Evolutionary conservation across 2,797 vertebrate genomes (phyloP).

Genomic region (Scarus forsteni): DNA sequence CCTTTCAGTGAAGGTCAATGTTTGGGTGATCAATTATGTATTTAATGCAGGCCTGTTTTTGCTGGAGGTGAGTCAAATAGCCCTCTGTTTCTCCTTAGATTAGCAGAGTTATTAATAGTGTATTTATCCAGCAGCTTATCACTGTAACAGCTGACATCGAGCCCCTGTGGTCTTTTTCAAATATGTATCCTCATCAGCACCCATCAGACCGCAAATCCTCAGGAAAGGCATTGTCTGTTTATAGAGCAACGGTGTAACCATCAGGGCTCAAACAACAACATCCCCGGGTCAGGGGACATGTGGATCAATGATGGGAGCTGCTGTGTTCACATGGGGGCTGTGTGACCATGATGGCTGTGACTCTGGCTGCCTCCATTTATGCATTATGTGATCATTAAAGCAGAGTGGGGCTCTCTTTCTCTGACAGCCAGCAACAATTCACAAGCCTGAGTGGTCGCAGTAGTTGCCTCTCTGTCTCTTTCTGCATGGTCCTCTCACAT

Average conservation of each 20-base stretch:
- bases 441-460: conserved; percentile 15
- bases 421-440: conserved; percentile 24
- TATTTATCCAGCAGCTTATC: conserved; percentile 28
- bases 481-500: conserved; percentile 34
- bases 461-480: conserved; percentile 21
- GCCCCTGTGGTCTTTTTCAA: conserved; percentile 19
- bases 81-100: not conserved
- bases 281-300: conserved; percentile 36
- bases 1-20: not conserved
- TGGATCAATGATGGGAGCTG: conserved; percentile 38
- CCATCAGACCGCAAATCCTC: conserved; percentile 21
- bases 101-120: not conserved
- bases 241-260: conserved; percentile 21
- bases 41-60: not conserved
- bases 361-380: conserved; percentile 28
- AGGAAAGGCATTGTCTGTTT: conserved; percentile 42
- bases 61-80: not conserved
- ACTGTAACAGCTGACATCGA: conserved; percentile 15
- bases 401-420: conserved; percentile 3
- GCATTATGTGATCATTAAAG: conserved; percentile 29
- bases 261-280: conserved; percentile 29
- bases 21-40: not conserved
- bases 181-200: conserved; percentile 19
- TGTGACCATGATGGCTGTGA: conserved; percentile 41
- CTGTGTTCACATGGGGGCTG: conserved; percentile 26